Evolutionary conservation across 1,140 invertebrate genomes (phyloP).

Genomic region (Drosophila auraria): DNA sequence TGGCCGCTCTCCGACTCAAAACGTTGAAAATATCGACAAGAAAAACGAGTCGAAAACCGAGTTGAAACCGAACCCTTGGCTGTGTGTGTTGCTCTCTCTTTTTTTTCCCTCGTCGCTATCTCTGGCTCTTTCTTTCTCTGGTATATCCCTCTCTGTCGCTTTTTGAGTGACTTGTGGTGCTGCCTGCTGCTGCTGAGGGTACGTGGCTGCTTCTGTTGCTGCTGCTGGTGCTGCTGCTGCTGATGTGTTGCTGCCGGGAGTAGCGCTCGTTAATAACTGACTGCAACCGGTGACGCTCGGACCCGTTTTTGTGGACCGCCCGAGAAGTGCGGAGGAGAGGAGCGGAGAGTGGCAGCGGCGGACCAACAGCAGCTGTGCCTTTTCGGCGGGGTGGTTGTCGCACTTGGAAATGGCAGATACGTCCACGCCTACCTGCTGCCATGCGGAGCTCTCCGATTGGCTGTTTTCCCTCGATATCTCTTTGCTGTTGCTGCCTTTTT

Average conservation of each 20-base stretch:
- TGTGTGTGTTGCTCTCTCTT: slow-evolving; percentile 17
- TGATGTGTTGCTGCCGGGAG: slow-evolving; percentile 68
- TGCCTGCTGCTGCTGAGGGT: slow-evolving; percentile 27
- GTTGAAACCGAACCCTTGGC: background rate
- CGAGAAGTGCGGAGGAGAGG: slow-evolving; percentile 41
- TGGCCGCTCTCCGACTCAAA: slow-evolving; percentile 77
- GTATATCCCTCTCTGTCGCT: slow-evolving; percentile 24
- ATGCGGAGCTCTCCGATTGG: slow-evolving; percentile 62
- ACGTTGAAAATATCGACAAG: slow-evolving; percentile 56
- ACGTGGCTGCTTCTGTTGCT: slow-evolving; percentile 48
- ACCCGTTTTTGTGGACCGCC: slow-evolving; percentile 72
- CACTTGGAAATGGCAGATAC: slow-evolving; percentile 82
- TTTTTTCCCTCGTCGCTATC: slow-evolving; percentile 10
- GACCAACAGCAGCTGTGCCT: slow-evolving; percentile 53
- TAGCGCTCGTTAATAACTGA: slow-evolving; percentile 83
- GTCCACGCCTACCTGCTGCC: slow-evolving; percentile 79
- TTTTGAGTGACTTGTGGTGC: slow-evolving; percentile 65
- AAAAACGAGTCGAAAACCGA: slow-evolving; percentile 34
- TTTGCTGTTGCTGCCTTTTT: slow-evolving; percentile 8
- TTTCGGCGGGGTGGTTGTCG: slow-evolving; percentile 71
- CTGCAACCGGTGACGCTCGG: slow-evolving; percentile 74
- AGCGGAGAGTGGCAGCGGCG: slow-evolving; percentile 4
- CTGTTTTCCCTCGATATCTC: slow-evolving; percentile 19
- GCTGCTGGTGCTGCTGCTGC: slow-evolving; percentile 47
- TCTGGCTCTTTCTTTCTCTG: slow-evolving; percentile 15